A percentile compares a stretch with the other conserved stretches of the same genome.
Evolutionary conservation across 2,888 invertebrate species (phyloP).

Genomic region (Cosmia pyralina): DNA sequence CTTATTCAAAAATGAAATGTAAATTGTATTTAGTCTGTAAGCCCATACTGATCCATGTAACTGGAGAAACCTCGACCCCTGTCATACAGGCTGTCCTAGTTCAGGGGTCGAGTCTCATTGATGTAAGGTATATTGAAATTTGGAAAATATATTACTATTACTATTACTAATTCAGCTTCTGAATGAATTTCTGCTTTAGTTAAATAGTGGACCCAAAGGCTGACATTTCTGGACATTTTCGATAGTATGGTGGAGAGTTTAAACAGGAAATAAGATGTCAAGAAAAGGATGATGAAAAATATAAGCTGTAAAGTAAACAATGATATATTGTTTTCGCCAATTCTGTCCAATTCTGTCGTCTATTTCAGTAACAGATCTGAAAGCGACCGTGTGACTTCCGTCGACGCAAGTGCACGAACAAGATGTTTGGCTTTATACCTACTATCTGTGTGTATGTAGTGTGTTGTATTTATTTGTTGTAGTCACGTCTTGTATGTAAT

Average conservation of each 20-base stretch:
- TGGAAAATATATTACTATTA: too few relatives aligned
- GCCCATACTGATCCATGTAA: too few relatives aligned
- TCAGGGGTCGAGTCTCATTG: too few relatives aligned
- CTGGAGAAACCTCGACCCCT: too few relatives aligned
- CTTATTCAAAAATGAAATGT: too few relatives aligned
- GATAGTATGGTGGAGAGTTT: not conserved
- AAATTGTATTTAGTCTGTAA: too few relatives aligned
- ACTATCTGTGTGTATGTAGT: constrained; percentile 1
- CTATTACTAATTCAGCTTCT: too few relatives aligned
- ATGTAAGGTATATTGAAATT: too few relatives aligned
- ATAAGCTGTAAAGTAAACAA: constrained; percentile 8
- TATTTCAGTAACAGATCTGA: constrained; percentile 61
- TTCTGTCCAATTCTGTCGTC: constrained; percentile 44
- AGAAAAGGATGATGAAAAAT: not conserved
- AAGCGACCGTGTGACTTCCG: constrained; percentile 69
- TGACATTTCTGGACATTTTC: not conserved
- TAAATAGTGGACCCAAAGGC: not conserved
- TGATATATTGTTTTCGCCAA: constrained; percentile 29
- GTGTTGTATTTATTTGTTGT: constrained; percentile 45
- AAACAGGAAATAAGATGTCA: not conserved
- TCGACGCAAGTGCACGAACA: constrained; percentile 65
- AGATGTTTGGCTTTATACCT: constrained; percentile 59
- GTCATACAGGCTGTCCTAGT: too few relatives aligned
- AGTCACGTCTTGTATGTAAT: constrained; percentile 12
- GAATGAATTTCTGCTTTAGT: not conserved